Percentiles rank a stretch among this genome's conserved stretches.
Evolutionary conservation across 2,888 invertebrate species (phyloP).

Genomic region (Dendrolimus pini): DNA sequence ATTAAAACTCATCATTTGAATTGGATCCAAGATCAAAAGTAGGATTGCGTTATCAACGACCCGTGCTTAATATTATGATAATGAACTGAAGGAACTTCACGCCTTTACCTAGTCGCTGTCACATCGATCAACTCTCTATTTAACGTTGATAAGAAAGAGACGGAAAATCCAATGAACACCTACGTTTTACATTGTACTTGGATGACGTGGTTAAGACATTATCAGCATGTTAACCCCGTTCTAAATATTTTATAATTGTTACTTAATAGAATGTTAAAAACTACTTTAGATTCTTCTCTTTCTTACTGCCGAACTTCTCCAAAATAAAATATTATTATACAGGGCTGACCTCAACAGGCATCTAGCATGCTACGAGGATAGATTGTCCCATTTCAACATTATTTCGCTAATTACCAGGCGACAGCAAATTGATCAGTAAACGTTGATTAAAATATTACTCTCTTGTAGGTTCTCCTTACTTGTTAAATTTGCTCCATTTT

Average conservation of each 20-base stretch:
- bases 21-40: neutral
- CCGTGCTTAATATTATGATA: slow-evolving; percentile 11
- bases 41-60: neutral
- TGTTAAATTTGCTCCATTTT: no score
- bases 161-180: neutral
- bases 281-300: neutral
- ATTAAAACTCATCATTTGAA: neutral
- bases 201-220: neutral
- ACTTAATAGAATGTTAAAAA: neutral
- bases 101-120: slow-evolving; percentile 4
- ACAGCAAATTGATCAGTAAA: no score
- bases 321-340: no score
- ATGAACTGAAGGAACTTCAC: slow-evolving; percentile 9
- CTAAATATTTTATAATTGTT: slow-evolving; percentile 1
- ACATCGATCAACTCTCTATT: neutral
- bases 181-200: neutral
- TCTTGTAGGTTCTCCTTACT: no score
- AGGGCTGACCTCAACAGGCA: no score
- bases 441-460: no score
- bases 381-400: no score
- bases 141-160: neutral
- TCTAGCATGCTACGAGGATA: no score
- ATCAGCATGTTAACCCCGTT: neutral
- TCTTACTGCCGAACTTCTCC: neutral
- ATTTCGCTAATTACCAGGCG: no score